Percentiles rank a stretch among this genome's conserved stretches.
Conservation (phyloP, 1,140 invertebrate species). For the Euwallacea fornicatus region DNA sequence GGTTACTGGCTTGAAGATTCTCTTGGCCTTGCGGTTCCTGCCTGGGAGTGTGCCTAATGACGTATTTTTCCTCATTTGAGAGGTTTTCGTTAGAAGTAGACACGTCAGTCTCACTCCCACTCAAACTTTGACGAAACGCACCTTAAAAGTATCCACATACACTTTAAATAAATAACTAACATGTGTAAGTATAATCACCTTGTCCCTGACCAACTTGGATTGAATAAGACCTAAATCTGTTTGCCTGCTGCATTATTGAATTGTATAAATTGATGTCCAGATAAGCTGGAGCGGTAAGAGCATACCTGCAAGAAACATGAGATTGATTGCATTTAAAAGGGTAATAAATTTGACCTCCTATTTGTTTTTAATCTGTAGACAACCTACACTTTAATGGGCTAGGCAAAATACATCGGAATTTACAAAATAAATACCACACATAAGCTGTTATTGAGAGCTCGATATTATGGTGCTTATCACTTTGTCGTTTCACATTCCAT, state of each 20-base stretch:
- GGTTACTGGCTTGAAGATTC: slow-evolving; percentile 67
- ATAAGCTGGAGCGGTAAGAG: not conserved
- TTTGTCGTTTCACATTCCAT: too few species aligned
- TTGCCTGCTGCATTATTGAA: slow-evolving; percentile 30
- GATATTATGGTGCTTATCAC: too few species aligned
- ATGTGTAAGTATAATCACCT: slow-evolving; percentile 17
- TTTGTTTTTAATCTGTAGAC: too few species aligned
- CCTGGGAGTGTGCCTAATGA: slow-evolving; percentile 76
- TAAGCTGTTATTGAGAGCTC: too few species aligned
- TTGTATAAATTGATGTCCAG: not conserved
- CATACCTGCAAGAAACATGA: slow-evolving; percentile 1
- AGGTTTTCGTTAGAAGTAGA: slow-evolving; percentile 89
- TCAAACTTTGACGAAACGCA: slow-evolving; percentile 69
- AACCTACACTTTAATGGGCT: too few species aligned
- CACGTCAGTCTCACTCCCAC: slow-evolving; percentile 87
- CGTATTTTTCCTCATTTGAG: slow-evolving; percentile 81
- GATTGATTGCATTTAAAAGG: too few species aligned
- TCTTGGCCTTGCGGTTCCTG: slow-evolving; percentile 94
- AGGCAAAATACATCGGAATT: too few species aligned
- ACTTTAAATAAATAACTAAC: not conserved
- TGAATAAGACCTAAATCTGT: slow-evolving; percentile 28
- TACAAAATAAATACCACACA: too few species aligned
- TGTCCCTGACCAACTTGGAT: slow-evolving; percentile 27
- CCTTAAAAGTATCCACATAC: slow-evolving; percentile 23
- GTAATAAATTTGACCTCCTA: too few species aligned